phyloP scores from a whole-genome alignment of 2,888 invertebrate species.

The Mesorhabditis sp. region DNA sequence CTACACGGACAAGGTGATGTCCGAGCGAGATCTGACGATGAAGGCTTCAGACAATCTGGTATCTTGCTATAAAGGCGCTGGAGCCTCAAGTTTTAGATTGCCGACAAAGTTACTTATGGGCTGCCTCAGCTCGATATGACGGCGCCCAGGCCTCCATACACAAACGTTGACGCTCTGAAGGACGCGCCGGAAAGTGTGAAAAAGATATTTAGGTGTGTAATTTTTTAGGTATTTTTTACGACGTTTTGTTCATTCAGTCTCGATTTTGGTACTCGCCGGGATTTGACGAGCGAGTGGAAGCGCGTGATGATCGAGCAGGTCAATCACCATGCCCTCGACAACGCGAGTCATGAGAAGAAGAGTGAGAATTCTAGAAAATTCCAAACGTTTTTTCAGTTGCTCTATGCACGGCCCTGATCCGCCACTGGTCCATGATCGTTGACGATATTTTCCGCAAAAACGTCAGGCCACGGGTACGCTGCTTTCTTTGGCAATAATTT shows the following conservation, averaged over 20 bases:
- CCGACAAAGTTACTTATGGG: conserved; percentile 41
- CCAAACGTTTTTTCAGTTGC: conserved; percentile 38
- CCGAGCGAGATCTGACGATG: conserved; percentile 49
- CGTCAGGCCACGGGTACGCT: conserved; percentile 22
- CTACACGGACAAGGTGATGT: conserved; percentile 52
- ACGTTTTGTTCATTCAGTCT: conserved; percentile 33
- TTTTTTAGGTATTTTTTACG: neutral
- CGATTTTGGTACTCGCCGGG: conserved; percentile 46
- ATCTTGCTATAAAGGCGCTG: conserved; percentile 10
- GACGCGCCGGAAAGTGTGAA: conserved; percentile 50
- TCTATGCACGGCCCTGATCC: conserved; percentile 52
- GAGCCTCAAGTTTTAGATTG: conserved; percentile 21
- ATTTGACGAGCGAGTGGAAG: conserved; percentile 52
- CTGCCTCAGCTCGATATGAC: conserved; percentile 45
- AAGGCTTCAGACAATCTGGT: conserved; percentile 49
- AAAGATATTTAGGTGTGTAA: conserved; percentile 43
- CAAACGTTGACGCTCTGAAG: conserved; percentile 41
- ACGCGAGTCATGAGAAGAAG: conserved; percentile 42
- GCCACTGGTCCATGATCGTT: conserved; percentile 52
- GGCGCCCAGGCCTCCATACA: conserved; percentile 38
- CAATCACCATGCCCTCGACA: conserved; percentile 43
- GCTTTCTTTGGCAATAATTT: conserved; percentile 3
- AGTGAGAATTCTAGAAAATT: conserved; percentile 25
- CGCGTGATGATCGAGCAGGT: conserved; percentile 40
- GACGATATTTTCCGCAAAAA: conserved; percentile 44